Conservation (phyloP, 2,888 invertebrate genomes). For the Agonopterix heracliana region DNA sequence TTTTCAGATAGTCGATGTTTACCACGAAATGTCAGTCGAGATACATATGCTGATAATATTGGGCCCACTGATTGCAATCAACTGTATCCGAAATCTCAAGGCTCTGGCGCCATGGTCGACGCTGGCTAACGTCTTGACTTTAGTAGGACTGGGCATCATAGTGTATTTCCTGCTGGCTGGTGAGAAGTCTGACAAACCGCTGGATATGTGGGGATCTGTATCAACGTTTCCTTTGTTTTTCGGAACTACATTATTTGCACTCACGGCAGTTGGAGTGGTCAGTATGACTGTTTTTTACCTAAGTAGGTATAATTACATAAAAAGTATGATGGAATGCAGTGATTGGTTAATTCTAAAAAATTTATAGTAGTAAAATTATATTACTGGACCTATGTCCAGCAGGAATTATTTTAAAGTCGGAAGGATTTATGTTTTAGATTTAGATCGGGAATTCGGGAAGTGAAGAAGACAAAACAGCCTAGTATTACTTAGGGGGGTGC, state of each 20-base stretch:
- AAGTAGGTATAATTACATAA: too few relatives aligned
- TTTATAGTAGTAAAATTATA: too few relatives aligned
- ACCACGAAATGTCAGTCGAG: conserved; percentile 61
- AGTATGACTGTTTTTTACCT: conserved; percentile 37
- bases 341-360: too few relatives aligned
- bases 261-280: conserved; percentile 89
- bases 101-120: conserved; percentile 89
- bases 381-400: too few relatives aligned
- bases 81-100: conserved; percentile 85
- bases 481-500: too few relatives aligned
- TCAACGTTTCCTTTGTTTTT: conserved; percentile 85
- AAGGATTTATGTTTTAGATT: too few relatives aligned
- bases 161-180: conserved; percentile 80
- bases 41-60: conserved; percentile 81
- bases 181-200: conserved; percentile 62
- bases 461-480: too few relatives aligned
- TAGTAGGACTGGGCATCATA: conserved; percentile 84
- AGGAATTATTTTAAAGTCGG: too few relatives aligned
- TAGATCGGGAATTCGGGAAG: too few relatives aligned
- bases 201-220: conserved; percentile 55
- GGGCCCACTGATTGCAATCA: conserved; percentile 81
- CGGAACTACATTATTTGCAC: conserved; percentile 93
- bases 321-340: too few relatives aligned
- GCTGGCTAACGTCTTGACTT: conserved; percentile 87
- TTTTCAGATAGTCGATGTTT: conserved; percentile 67